These are phyloP conservation scores for Colinus virginianus DNA, from an alignment of 2,113 vertebrate species.

Conservation along the genomic window DNA sequence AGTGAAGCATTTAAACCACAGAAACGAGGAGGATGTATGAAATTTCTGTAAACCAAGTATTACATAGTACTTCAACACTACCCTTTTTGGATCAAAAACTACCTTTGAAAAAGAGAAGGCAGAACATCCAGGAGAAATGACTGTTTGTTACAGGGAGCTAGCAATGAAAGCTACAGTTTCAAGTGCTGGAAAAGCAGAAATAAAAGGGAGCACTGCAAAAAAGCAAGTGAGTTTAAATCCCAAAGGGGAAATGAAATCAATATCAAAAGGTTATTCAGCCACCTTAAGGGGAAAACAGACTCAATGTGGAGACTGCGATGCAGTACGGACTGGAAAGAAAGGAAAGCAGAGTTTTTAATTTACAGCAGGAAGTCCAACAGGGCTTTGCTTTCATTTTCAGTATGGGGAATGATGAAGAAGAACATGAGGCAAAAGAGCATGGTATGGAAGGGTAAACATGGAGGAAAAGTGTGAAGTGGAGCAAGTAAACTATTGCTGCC, in stretches of 20 bases:
- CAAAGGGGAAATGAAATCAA: conserved; percentile 20
- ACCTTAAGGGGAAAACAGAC: background rate
- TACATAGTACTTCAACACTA: background rate
- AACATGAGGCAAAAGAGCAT: background rate
- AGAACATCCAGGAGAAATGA: background rate
- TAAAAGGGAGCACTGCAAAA: conserved; percentile 4
- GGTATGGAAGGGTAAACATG: background rate
- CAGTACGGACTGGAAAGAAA: background rate
- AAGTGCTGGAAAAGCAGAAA: conserved; percentile 20
- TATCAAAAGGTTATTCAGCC: conserved; percentile 12
- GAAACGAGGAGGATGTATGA: background rate
- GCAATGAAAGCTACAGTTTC: background rate
- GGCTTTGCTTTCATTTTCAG: background rate
- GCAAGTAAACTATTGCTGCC: background rate
- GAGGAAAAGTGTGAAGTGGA: background rate
- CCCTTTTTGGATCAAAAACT: background rate
- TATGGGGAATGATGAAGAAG: background rate
- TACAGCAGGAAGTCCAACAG: background rate
- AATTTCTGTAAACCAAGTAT: background rate
- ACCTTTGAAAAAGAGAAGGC: background rate
- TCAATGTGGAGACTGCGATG: background rate
- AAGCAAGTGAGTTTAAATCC: conserved; percentile 21
- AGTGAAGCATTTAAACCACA: background rate
- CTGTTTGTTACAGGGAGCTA: background rate
- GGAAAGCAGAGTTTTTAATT: background rate